Conservation (phyloP, 2,888 invertebrate species). For the Tenthredo amoena region DNA sequence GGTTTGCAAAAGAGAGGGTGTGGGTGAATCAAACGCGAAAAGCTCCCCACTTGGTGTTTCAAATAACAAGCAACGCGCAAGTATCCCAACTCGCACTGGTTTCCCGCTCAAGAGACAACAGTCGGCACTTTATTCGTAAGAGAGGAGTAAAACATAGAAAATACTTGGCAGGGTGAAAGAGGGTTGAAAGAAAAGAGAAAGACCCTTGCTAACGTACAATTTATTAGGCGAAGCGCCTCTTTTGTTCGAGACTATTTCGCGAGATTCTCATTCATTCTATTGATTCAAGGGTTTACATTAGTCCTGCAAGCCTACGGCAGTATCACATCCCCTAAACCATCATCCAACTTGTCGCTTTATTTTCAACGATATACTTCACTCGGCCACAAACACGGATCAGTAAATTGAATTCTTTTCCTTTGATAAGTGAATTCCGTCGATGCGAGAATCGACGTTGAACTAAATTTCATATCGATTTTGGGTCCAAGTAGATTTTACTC, state of each 20-base stretch:
- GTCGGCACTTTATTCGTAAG: conserved; percentile 14
- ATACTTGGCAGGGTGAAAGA: neutral
- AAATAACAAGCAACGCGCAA: conserved; percentile 15
- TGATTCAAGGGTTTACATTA: conserved; percentile 22
- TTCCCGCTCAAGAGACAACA: conserved; percentile 19
- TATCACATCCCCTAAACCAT: conserved; percentile 15
- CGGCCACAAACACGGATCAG: neutral
- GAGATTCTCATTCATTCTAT: conserved; percentile 25
- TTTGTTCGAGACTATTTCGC: conserved; percentile 13
- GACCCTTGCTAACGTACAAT: conserved; percentile 7
- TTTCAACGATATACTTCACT: conserved; percentile 15
- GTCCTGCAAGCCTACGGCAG: neutral
- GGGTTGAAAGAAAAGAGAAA: neutral
- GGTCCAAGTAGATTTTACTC: neutral
- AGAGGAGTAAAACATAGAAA: conserved; percentile 5
- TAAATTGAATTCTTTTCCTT: conserved; percentile 12
- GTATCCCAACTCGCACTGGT: neutral
- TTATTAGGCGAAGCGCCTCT: conserved; percentile 34
- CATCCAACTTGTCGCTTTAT: neutral
- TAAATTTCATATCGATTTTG: neutral
- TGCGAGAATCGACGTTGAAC: neutral
- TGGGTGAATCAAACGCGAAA: conserved; percentile 25
- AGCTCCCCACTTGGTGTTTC: conserved; percentile 26
- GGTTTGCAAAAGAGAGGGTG: neutral
- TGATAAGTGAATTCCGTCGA: neutral